These are phyloP conservation scores for Macrophya alboannulata DNA, from an alignment of 2,888 invertebrate species.

Conservation along the genomic window DNA sequence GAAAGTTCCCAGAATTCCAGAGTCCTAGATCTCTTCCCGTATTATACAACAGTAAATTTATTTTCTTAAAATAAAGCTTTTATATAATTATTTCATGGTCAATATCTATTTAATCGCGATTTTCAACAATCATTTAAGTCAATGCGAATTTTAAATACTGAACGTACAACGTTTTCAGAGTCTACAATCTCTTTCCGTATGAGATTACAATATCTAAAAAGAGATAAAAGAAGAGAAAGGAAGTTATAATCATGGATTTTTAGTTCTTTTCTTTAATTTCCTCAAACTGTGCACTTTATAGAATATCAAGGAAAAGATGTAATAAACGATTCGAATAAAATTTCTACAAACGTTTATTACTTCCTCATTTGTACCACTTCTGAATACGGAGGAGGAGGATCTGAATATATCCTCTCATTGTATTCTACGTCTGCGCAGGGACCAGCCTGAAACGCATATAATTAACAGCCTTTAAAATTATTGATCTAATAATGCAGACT, in stretches of 20 bases:
- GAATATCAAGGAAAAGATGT: background rate
- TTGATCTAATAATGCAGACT: background rate
- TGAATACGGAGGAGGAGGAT: conserved; percentile 44
- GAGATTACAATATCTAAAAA: background rate
- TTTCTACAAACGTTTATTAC: conserved; percentile 26
- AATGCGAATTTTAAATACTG: background rate
- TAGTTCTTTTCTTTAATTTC: background rate
- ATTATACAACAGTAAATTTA: background rate
- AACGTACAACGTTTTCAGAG: background rate
- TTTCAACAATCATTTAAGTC: background rate
- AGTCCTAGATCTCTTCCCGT: no score
- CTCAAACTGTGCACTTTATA: background rate
- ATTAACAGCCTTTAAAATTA: background rate
- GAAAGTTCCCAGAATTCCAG: no score
- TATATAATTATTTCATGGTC: background rate
- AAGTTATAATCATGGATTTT: background rate
- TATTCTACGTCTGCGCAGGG: conserved; percentile 12
- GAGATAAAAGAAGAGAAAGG: background rate
- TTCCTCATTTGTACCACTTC: conserved; percentile 20
- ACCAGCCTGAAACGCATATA: conserved; percentile 13
- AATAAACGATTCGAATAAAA: background rate
- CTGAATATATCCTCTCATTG: conserved; percentile 21
- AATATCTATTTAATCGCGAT: background rate
- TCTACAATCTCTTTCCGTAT: background rate
- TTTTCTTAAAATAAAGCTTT: background rate